Conservation (phyloP, 1,140 invertebrate species). For the Drosophila equinoxialis region DNA sequence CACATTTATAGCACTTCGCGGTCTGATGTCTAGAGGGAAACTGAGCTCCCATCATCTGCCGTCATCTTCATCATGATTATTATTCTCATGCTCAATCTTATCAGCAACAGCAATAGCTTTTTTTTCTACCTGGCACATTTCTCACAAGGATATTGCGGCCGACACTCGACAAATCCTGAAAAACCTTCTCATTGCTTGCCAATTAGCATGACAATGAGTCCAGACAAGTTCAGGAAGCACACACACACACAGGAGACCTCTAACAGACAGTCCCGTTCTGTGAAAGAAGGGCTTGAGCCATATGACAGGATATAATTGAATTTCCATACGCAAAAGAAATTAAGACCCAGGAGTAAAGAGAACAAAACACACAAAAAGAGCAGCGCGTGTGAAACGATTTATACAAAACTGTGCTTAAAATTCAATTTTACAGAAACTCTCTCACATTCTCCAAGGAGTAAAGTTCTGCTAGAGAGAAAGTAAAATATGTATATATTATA, state of each 20-base stretch:
- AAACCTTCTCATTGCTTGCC: constrained; percentile 32
- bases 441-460: constrained; percentile 34
- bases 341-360: constrained; percentile 46
- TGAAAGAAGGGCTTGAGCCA: constrained; percentile 38
- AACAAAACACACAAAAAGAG: constrained; percentile 41
- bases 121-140: constrained; percentile 11
- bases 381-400: constrained; percentile 61
- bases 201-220: constrained; percentile 75
- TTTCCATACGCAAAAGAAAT: constrained; percentile 29
- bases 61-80: not conserved
- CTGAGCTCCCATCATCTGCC: constrained; percentile 33
- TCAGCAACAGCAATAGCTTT: not conserved
- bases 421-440: constrained; percentile 64
- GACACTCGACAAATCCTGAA: constrained; percentile 1
- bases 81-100: not conserved
- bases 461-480: constrained; percentile 23
- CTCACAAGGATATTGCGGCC: constrained; percentile 9
- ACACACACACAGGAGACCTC: constrained; percentile 27
- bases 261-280: constrained; percentile 53
- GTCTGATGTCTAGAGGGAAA: constrained; percentile 36
- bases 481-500: not conserved
- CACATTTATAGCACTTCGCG: constrained; percentile 42
- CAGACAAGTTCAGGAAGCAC: constrained; percentile 48
- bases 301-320: constrained; percentile 73
- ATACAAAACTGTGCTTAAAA: constrained; percentile 28